These are phyloP conservation scores for Scaptomyza pallida DNA, from an alignment of 1,140 invertebrate species.

Conservation along the genomic window DNA sequence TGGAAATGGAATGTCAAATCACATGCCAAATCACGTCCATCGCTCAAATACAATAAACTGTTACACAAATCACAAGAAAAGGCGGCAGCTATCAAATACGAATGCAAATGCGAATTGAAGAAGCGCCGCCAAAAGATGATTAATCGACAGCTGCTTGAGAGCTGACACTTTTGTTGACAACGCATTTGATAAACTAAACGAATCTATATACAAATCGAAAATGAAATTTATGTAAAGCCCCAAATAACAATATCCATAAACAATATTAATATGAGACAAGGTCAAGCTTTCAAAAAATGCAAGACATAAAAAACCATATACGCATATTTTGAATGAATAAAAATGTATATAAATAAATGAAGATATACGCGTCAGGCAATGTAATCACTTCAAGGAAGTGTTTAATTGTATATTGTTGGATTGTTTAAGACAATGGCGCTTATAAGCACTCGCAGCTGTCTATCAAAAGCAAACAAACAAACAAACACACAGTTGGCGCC, in stretches of 20 bases:
- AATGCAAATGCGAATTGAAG: slow-evolving; percentile 50
- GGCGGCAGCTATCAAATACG: slow-evolving; percentile 20
- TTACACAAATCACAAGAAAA: slow-evolving; percentile 65
- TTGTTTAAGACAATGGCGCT: slow-evolving; percentile 63
- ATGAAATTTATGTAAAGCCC: slow-evolving; percentile 67
- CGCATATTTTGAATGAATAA: neutral
- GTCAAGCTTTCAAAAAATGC: slow-evolving; percentile 48
- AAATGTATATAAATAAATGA: slow-evolving; percentile 3
- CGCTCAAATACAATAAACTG: slow-evolving; percentile 52
- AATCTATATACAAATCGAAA: slow-evolving; percentile 9
- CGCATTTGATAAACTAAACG: slow-evolving; percentile 25
- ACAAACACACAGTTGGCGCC: slow-evolving; percentile 36
- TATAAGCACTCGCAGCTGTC: slow-evolving; percentile 47
- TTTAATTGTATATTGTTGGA: slow-evolving; percentile 61
- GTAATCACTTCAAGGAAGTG: slow-evolving; percentile 76
- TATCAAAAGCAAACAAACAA: slow-evolving; percentile 27
- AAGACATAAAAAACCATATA: neutral
- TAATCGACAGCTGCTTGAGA: slow-evolving; percentile 58
- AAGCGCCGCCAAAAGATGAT: slow-evolving; percentile 56
- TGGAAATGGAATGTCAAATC: slow-evolving; percentile 53
- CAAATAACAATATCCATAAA: slow-evolving; percentile 43
- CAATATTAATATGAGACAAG: slow-evolving; percentile 49
- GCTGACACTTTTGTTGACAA: slow-evolving; percentile 68
- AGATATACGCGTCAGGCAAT: slow-evolving; percentile 6
- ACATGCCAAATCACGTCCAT: slow-evolving; percentile 26